Conservation (phyloP, 2,888 invertebrate genomes). For the Metalampra italica region DNA sequence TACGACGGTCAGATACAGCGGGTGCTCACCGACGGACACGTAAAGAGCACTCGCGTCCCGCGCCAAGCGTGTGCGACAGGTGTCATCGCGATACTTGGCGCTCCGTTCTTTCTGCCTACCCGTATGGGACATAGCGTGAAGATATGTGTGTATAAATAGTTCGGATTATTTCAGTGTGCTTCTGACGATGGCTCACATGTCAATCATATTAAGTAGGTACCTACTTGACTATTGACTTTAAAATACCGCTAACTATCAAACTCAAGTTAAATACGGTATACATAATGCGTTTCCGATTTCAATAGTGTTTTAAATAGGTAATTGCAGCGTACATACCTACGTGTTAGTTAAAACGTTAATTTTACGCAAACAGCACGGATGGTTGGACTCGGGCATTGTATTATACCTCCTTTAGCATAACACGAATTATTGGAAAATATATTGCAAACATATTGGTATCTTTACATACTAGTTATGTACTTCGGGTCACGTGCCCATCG, state of each 20-base stretch:
- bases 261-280: slow-evolving; percentile 19
- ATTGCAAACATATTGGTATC: neutral
- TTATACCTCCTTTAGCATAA: neutral
- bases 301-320: slow-evolving; percentile 34
- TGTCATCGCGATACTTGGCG: too few relatives aligned
- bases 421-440: neutral
- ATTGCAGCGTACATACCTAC: slow-evolving; percentile 31
- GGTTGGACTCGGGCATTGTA: neutral
- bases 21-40: too few relatives aligned
- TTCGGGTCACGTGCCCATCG: neutral
- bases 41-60: too few relatives aligned
- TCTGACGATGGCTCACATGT: neutral
- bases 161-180: neutral
- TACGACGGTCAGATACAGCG: too few relatives aligned
- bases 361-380: slow-evolving; percentile 25
- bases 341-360: slow-evolving; percentile 33
- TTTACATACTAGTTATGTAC: neutral
- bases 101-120: too few relatives aligned
- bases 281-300: slow-evolving; percentile 34
- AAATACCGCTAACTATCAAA: slow-evolving; percentile 14
- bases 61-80: too few relatives aligned
- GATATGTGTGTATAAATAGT: neutral
- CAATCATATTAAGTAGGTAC: neutral
- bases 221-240: neutral
- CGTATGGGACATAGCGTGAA: too few relatives aligned